Conservation (phyloP, 1,140 invertebrate species). For the Pteromalus puparum region DNA sequence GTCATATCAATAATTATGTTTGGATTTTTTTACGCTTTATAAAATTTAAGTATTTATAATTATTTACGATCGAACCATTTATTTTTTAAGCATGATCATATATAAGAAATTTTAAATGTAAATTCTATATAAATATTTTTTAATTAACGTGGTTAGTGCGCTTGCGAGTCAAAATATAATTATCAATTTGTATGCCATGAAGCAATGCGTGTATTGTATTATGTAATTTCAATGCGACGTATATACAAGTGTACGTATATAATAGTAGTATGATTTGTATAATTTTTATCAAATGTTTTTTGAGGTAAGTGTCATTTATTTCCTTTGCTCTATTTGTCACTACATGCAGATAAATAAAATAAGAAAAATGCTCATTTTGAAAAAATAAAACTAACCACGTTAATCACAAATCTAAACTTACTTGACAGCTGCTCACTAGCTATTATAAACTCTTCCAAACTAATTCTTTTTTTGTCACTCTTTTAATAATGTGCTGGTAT, state of each 20-base stretch:
- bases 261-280: background rate
- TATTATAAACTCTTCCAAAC: background rate
- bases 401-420: background rate
- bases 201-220: no score
- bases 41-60: no score
- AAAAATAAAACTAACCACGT: background rate
- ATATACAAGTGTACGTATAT: no score
- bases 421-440: background rate
- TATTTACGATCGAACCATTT: no score
- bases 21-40: no score
- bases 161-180: background rate
- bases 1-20: no score
- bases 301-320: background rate
- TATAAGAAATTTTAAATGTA: no score
- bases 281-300: background rate
- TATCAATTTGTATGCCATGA: background rate
- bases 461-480: no score
- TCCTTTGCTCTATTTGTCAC: background rate
- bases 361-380: background rate
- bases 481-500: no score
- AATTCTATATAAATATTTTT: no score
- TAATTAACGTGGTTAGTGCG: constrained; percentile 3
- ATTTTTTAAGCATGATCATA: no score
- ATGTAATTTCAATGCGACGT: background rate
- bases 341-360: no score